Conservation (phyloP, 2,888 invertebrate species). For the Prionchulus punctatus region DNA sequence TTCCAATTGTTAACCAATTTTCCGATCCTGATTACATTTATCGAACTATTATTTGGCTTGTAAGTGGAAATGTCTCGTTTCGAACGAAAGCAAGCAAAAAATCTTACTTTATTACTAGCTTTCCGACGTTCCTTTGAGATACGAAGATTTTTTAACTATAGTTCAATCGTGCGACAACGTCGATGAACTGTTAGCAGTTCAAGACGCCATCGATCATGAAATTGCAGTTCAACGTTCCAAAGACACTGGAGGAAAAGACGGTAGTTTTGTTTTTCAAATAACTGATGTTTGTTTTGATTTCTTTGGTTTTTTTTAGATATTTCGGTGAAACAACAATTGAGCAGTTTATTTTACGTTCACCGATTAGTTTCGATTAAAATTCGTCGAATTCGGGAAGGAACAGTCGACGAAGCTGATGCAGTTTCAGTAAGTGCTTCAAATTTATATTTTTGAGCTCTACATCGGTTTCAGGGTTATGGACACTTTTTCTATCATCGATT, state of each 20-base stretch:
- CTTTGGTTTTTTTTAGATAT: constrained; percentile 41
- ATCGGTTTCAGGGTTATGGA: too few species aligned
- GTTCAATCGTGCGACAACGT: constrained; percentile 59
- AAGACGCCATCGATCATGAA: constrained; percentile 61
- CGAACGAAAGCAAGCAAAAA: not conserved
- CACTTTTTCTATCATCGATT: too few species aligned
- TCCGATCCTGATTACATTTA: constrained; percentile 83
- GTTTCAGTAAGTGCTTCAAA: too few species aligned
- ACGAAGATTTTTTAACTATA: constrained; percentile 66
- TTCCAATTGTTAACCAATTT: constrained; percentile 52
- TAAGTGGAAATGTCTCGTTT: constrained; percentile 37
- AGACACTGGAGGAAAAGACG: constrained; percentile 67
- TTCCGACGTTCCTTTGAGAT: constrained; percentile 55
- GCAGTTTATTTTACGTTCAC: constrained; percentile 60
- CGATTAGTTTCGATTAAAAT: constrained; percentile 51
- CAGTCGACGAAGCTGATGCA: too few species aligned
- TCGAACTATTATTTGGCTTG: constrained; percentile 69
- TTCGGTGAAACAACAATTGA: constrained; percentile 64
- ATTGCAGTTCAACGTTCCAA: constrained; percentile 55
- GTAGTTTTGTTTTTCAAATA: constrained; percentile 19
- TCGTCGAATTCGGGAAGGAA: too few species aligned
- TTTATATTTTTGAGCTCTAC: too few species aligned
- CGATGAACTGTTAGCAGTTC: constrained; percentile 63
- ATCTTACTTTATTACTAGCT: constrained; percentile 45
- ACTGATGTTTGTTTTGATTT: not conserved